A percentile compares a stretch with the other conserved stretches of the same genome.
Conservation (phyloP, 2,797 vertebrate genomes). For the Propithecus perrieri region DNA sequence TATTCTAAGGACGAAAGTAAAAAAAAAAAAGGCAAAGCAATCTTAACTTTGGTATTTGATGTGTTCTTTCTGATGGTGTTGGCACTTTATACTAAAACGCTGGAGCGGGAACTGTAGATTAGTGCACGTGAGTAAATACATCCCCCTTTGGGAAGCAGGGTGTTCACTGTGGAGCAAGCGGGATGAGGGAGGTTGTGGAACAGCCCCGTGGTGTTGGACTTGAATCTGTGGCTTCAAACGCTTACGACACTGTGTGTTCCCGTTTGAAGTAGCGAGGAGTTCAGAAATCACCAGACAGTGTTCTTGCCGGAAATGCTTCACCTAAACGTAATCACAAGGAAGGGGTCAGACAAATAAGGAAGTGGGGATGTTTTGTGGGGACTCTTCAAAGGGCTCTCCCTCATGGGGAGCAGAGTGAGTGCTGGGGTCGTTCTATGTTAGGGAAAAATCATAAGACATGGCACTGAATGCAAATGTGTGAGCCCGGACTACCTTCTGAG, state of each 20-base stretch:
- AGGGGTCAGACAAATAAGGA: background rate
- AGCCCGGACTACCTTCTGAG: background rate
- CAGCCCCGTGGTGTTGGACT: background rate
- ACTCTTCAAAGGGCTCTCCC: background rate
- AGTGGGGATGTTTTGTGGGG: background rate
- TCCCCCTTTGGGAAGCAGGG: background rate
- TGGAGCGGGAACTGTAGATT: background rate
- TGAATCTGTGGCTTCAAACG: background rate
- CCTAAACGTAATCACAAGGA: background rate
- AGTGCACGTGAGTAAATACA: background rate
- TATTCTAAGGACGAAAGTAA: background rate
- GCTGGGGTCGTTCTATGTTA: background rate
- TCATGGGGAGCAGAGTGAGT: no score
- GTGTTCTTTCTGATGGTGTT: background rate
- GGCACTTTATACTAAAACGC: background rate
- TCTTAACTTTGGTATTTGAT: background rate
- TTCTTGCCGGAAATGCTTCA: background rate
- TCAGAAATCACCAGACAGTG: background rate
- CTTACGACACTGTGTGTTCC: background rate
- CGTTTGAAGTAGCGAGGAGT: background rate
- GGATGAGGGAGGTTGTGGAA: background rate
- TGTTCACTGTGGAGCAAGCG: background rate
- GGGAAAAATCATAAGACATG: background rate
- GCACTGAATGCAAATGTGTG: background rate
- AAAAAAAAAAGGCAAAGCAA: background rate